Percentiles rank a stretch among this genome's conserved stretches.
Conservation (phyloP, 2,797 vertebrate species). For the Micropoecilia bifurca region DNA sequence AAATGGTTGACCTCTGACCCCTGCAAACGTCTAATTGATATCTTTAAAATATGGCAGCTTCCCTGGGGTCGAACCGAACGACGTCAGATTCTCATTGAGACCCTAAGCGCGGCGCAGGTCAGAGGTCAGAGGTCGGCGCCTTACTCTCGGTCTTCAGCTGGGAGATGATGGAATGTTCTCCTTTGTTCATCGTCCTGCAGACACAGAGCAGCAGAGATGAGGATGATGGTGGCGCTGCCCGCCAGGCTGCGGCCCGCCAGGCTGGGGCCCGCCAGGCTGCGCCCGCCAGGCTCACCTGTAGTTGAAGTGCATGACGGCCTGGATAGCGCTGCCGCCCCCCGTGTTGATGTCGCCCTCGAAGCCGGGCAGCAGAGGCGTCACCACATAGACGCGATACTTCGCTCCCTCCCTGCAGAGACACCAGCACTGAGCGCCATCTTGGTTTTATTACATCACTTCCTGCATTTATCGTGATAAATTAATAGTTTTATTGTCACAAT, state of each 20-base stretch:
- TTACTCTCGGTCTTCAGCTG: conserved; percentile 91
- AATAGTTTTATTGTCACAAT: no score
- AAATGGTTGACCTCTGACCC: no score
- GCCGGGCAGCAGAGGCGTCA: conserved; percentile 93
- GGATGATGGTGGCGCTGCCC: not conserved
- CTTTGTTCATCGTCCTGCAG: conserved; percentile 92
- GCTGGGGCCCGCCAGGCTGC: not conserved
- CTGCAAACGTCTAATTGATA: no score
- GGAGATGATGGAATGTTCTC: conserved; percentile 94
- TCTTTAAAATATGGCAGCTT: no score
- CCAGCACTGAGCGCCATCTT: not conserved
- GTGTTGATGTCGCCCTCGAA: conserved; percentile 97
- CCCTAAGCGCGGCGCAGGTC: no score
- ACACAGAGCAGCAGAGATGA: not conserved
- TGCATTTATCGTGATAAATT: not conserved
- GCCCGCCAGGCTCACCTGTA: conserved; percentile 88
- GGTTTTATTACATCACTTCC: not conserved
- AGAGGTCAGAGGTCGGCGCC: conserved; percentile 37
- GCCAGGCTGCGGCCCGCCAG: conserved; percentile 15
- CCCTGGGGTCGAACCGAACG: not conserved
- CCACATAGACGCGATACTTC: conserved; percentile 90
- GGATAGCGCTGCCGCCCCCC: conserved; percentile 91
- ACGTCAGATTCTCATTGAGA: not conserved
- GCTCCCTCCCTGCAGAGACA: conserved; percentile 81
- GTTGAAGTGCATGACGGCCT: conserved; percentile 98